phyloP scores from a whole-genome alignment of 2,113 vertebrate species.

The Sinocyclocheilus grahami region DNA sequence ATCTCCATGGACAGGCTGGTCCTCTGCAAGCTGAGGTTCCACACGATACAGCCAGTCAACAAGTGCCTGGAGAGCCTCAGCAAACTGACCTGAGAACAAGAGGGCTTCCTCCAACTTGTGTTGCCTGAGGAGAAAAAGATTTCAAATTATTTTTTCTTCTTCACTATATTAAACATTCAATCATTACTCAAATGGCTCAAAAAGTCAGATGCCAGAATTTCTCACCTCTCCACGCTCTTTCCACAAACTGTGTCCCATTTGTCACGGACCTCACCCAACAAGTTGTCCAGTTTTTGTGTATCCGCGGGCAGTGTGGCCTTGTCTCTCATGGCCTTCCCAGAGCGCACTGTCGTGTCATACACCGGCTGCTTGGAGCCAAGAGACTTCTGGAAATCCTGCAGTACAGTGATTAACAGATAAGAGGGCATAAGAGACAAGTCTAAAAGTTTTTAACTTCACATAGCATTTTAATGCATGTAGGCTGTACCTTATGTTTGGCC shows the following conservation, averaged over 20 bases:
- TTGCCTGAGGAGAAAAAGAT: slow-evolving; percentile 77
- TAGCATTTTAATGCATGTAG: background rate
- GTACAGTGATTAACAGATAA: background rate
- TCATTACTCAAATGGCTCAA: background rate
- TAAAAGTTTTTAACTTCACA: background rate
- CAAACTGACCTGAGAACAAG: slow-evolving; percentile 97
- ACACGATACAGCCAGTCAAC: slow-evolving; percentile 98
- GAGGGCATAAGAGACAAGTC: background rate
- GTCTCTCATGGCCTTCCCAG: slow-evolving; percentile 91
- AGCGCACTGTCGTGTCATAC: slow-evolving; percentile 95
- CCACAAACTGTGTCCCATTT: slow-evolving; percentile 99
- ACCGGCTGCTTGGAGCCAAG: slow-evolving; percentile 96
- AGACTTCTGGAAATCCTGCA: slow-evolving; percentile 95
- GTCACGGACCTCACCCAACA: slow-evolving; percentile 93
- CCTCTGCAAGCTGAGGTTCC: slow-evolving; percentile 93
- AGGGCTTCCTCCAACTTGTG: slow-evolving; percentile 98
- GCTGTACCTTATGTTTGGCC: slow-evolving; percentile 90
- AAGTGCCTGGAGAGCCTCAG: slow-evolving; percentile 93
- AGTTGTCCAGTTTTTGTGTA: slow-evolving; percentile 89
- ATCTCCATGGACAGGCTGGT: slow-evolving; percentile 94
- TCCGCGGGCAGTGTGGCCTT: slow-evolving; percentile 89
- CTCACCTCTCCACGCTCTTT: slow-evolving; percentile 96
- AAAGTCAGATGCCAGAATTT: background rate
- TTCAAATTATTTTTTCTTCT: background rate
- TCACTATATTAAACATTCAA: background rate